Percentiles rank a stretch among this genome's conserved stretches.
Conservation (phyloP, 30 jellyfish, hydroid and myxozoan species). For the Cassiopea xamachana region DNA sequence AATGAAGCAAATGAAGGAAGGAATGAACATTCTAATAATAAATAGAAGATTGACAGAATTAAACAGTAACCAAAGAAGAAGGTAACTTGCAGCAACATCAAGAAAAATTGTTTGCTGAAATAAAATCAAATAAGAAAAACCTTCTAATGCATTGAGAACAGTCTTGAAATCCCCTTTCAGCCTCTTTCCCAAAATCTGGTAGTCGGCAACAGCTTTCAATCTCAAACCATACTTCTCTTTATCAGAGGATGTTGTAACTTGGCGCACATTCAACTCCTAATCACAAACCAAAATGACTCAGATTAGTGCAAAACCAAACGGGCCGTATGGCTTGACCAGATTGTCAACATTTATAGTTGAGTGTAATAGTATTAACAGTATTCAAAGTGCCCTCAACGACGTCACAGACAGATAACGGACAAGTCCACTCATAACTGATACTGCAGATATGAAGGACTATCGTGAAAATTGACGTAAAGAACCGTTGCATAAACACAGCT, state of each 20-base stretch:
- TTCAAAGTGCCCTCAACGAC: not conserved
- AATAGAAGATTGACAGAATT: not conserved
- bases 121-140: constrained; percentile 23
- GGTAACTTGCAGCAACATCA: no score
- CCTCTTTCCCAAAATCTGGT: constrained; percentile 88
- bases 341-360: not conserved
- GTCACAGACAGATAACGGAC: not conserved
- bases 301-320: not conserved
- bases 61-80: no score
- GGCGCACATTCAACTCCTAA: constrained; percentile 89
- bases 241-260: constrained; percentile 84
- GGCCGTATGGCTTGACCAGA: not conserved
- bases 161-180: constrained; percentile 89
- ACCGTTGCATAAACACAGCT: not conserved
- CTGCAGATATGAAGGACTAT: not conserved
- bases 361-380: no score
- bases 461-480: not conserved
- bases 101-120: not conserved
- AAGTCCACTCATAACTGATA: not conserved
- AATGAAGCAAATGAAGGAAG: not conserved
- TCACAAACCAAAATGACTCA: not conserved
- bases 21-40: no score
- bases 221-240: constrained; percentile 91
- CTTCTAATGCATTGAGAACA: constrained; percentile 87
- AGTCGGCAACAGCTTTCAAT: constrained; percentile 92